phyloP scores from a whole-genome alignment of 2,113 vertebrate species.

The Garra rufa region DNA sequence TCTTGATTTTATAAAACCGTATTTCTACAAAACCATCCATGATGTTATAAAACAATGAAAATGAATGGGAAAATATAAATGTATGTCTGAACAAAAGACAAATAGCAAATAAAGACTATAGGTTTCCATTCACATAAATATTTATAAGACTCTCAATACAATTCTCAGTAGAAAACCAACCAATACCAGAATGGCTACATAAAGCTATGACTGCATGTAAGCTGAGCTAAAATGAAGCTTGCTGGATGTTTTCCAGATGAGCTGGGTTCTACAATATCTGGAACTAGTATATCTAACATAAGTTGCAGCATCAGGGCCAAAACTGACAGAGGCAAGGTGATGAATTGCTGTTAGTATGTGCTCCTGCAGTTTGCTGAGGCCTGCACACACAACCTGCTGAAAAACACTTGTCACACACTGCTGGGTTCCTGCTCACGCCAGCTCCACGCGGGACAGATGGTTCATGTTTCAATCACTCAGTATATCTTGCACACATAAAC shows the following conservation, averaged over 20 bases:
- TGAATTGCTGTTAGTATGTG: conserved; percentile 36
- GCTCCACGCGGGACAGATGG: conserved; percentile 43
- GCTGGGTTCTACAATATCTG: not conserved
- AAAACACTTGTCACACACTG: conserved; percentile 50
- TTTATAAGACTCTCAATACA: not conserved
- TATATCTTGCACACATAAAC: conserved; percentile 13
- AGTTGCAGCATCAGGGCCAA: not conserved
- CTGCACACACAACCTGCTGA: conserved; percentile 39
- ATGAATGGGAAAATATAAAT: not conserved
- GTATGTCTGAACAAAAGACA: not conserved
- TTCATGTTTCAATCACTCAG: conserved; percentile 5
- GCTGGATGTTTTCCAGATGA: not conserved
- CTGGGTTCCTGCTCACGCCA: conserved; percentile 34
- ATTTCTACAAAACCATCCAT: no score
- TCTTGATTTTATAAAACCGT: no score
- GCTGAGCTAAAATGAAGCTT: not conserved
- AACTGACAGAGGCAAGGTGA: conserved; percentile 31
- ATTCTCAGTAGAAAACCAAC: not conserved
- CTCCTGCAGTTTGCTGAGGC: conserved; percentile 43
- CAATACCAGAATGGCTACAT: not conserved
- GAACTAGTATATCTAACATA: conserved; percentile 1
- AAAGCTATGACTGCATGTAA: not conserved
- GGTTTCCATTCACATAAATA: not conserved
- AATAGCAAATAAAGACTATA: not conserved
- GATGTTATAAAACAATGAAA: no score